These are phyloP conservation scores for Sylvilagus bachmani DNA, from an alignment of 2,113 vertebrate genomes.

Conservation along the genomic window DNA sequence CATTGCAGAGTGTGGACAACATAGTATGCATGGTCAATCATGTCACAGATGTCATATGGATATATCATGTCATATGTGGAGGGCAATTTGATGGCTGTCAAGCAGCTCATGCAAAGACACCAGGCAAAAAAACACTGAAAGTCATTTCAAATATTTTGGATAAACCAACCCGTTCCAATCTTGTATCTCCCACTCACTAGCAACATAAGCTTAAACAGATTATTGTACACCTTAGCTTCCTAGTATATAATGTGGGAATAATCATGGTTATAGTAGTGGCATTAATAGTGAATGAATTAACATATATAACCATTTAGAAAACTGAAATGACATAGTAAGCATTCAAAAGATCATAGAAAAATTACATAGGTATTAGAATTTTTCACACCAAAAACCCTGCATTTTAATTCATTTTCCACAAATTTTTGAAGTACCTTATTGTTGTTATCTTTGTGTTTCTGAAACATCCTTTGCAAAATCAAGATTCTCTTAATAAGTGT, in stretches of 20 bases:
- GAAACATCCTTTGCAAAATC: slow-evolving; percentile 20
- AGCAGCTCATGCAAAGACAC: neutral
- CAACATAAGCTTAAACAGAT: neutral
- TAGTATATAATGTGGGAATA: neutral
- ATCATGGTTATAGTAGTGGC: neutral
- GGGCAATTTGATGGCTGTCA: neutral
- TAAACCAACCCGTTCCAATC: slow-evolving; percentile 8
- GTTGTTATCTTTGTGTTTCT: too few relatives aligned
- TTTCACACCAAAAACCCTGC: too few relatives aligned
- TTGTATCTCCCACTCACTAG: neutral
- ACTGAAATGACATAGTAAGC: neutral
- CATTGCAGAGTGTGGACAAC: neutral
- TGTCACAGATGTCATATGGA: neutral
- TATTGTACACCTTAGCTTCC: neutral
- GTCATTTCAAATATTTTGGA: neutral
- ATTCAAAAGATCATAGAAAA: too few relatives aligned
- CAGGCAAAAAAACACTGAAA: neutral
- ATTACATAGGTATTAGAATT: too few relatives aligned
- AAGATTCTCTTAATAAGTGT: neutral
- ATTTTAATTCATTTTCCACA: too few relatives aligned
- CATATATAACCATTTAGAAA: neutral
- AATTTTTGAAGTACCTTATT: too few relatives aligned
- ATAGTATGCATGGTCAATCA: neutral
- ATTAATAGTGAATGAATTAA: slow-evolving; percentile 20
- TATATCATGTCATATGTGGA: neutral